Conservation (phyloP, 2,797 vertebrate genomes). For the Bovichtus variegatus region DNA sequence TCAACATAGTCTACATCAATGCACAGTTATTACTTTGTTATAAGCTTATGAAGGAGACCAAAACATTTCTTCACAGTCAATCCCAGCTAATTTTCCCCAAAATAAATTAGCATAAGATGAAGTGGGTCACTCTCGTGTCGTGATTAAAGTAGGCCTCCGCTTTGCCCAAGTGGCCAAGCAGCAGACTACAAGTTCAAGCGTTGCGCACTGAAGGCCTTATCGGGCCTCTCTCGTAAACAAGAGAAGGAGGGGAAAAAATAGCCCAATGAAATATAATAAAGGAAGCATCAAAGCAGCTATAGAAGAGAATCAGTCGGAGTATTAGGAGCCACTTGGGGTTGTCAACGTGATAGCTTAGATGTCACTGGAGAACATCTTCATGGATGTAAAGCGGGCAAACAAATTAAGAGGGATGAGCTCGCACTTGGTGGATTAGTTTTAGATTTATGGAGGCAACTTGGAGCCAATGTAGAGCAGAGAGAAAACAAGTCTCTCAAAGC, state of each 20-base stretch:
- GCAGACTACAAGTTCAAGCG: constrained; percentile 70
- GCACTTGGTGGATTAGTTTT: constrained; percentile 82
- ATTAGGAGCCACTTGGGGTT: constrained; percentile 82
- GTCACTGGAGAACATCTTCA: constrained; percentile 80
- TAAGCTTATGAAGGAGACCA: constrained; percentile 43
- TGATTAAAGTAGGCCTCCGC: constrained; percentile 74
- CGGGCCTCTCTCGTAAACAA: constrained; percentile 67
- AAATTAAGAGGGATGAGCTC: constrained; percentile 83
- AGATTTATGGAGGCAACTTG: constrained; percentile 68
- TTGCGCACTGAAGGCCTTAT: constrained; percentile 50
- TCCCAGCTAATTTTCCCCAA: constrained; percentile 36
- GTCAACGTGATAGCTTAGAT: constrained; percentile 81
- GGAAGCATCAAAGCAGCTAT: constrained; percentile 69
- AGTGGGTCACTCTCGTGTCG: constrained; percentile 73
- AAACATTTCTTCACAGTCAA: constrained; percentile 43
- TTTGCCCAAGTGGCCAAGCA: constrained; percentile 72
- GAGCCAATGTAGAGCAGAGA: constrained; percentile 40
- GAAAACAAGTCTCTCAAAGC: constrained; percentile 63
- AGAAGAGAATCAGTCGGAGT: constrained; percentile 69
- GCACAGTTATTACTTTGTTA: constrained; percentile 55
- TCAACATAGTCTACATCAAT: constrained; percentile 43
- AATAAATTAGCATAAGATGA: constrained; percentile 71
- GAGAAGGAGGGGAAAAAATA: constrained; percentile 51
- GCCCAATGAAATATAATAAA: constrained; percentile 67
- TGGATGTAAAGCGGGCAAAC: constrained; percentile 76